Evolutionary conservation across 2,888 invertebrate species (phyloP).

Genomic region (Strigamia crassipes): DNA sequence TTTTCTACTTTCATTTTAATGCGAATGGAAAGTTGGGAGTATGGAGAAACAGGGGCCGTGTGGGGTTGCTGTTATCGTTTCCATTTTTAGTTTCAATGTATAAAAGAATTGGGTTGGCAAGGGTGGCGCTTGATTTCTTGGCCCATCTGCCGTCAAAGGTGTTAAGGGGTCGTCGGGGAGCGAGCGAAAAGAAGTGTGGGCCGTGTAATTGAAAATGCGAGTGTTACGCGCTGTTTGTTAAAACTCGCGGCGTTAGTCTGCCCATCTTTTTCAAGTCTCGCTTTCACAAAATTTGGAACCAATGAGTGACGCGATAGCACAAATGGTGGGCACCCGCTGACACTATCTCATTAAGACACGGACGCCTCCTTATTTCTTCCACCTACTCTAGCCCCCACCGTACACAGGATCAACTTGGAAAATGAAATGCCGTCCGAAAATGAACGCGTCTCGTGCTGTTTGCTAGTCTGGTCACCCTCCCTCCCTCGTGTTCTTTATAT

Average conservation of each 20-base stretch:
- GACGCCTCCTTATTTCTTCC: conserved; percentile 21
- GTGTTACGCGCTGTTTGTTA: conserved; percentile 5
- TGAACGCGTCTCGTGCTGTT: conserved; percentile 21
- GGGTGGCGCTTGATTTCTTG: conserved; percentile 6
- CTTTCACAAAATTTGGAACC: conserved; percentile 4
- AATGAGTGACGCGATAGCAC: conserved; percentile 6
- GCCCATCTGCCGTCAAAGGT: conserved; percentile 21
- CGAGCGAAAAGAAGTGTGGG: background rate
- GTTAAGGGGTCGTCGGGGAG: conserved; percentile 16
- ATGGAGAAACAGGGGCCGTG: background rate
- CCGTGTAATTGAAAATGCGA: conserved; percentile 11
- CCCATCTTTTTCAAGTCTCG: conserved; percentile 15
- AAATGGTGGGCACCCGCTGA: conserved; percentile 16
- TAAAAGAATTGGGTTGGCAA: background rate
- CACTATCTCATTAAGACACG: conserved; percentile 21
- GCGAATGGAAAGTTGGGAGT: background rate
- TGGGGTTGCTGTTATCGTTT: conserved; percentile 13
- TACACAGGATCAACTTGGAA: conserved; percentile 6
- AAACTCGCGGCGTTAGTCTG: background rate
- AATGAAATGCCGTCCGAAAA: conserved; percentile 16
- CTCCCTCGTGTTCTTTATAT: background rate
- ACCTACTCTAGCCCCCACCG: conserved; percentile 11
- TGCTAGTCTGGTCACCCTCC: conserved; percentile 21
- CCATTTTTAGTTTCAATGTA: conserved; percentile 12
- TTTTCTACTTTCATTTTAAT: background rate